Base-by-base conservation (phyloP, 1,140 invertebrate genomes). In the Melanaphis sacchari region DNA sequence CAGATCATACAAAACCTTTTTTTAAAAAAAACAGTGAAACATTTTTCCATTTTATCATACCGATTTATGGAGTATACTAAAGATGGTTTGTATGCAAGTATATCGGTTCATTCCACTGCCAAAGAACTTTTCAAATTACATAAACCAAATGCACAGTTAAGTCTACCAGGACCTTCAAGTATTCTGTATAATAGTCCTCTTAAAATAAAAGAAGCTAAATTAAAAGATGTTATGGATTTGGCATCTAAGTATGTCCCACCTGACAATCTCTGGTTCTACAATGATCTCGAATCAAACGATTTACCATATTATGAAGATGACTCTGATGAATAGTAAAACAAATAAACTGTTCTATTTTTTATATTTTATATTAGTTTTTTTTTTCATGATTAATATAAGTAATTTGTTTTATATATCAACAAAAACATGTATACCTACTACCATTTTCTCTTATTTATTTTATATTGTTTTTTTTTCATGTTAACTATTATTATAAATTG, bases 231-330 rank as follows among this genome's bases (percentile, higher is more conserved):
- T 1, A 54, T 1, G 15, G 38, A 90, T 22, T 41, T 90, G 24
- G 26, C 21, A 18, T 90, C 88, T 4, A 90, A 90, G 8, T 54
- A 90, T 90, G 88, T 90, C 2, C 88, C 88, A 40, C 88, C 88
- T 54, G 22, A 94, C 92, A 38, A 95, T 91, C 93, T 94, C 93
- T 82, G 94, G n/a, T 95, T 94, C 93, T 91, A 94, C 88, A 66
- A 11, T 59, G 26, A 31, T 59, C 54, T 59, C 26, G 8, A 31
- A 59, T 59, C 54, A 59, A 9, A 59, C 54, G 54, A 54, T 59
- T 59, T 66, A n/a, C 59, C 59, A 66, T 15, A 52, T 52, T 52
- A 66, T 66, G 31, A 66, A 66, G 54, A 59, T 26, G 4, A 59
- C 54, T 59, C 54, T 31, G 54, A 59, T 59, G 54, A 59, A 59